Evolutionary conservation across 2,797 vertebrate genomes (phyloP).

Genomic region (Melanotaenia trifasciata): DNA sequence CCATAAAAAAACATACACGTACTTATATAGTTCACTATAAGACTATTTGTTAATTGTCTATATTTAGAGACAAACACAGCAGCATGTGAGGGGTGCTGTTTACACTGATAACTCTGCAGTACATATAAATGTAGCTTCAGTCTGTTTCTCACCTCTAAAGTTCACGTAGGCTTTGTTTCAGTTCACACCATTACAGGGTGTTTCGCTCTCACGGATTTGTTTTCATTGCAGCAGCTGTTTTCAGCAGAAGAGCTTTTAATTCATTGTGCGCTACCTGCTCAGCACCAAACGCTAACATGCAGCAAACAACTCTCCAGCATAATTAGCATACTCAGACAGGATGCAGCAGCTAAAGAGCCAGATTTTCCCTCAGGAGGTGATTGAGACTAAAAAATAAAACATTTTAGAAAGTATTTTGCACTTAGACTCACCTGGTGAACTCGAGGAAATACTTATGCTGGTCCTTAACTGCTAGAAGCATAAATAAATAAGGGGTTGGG

Average conservation of each 20-base stretch:
- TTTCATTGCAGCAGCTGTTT: background rate
- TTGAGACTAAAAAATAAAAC: background rate
- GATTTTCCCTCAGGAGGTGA: background rate
- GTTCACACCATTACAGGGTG: background rate
- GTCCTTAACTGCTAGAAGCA: background rate
- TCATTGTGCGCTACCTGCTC: background rate
- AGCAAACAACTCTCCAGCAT: background rate
- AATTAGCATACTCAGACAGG: background rate
- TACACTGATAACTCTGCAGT: too few species aligned
- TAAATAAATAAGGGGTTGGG: background rate
- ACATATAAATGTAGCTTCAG: too few species aligned
- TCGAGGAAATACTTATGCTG: background rate
- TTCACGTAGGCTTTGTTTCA: background rate
- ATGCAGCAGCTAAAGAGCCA: background rate
- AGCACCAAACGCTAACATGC: background rate
- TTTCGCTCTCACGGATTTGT: too few species aligned
- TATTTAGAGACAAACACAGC: too few species aligned
- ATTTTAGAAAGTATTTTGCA: too few species aligned
- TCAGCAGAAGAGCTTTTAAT: background rate
- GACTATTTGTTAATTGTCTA: too few species aligned
- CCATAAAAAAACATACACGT: too few species aligned
- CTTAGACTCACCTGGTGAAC: background rate
- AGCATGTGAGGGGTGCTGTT: too few species aligned
- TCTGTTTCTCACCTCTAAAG: too few species aligned
- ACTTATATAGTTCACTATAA: too few species aligned